Conservation (phyloP, 2,797 vertebrate genomes). For the Anguilla obscura region DNA sequence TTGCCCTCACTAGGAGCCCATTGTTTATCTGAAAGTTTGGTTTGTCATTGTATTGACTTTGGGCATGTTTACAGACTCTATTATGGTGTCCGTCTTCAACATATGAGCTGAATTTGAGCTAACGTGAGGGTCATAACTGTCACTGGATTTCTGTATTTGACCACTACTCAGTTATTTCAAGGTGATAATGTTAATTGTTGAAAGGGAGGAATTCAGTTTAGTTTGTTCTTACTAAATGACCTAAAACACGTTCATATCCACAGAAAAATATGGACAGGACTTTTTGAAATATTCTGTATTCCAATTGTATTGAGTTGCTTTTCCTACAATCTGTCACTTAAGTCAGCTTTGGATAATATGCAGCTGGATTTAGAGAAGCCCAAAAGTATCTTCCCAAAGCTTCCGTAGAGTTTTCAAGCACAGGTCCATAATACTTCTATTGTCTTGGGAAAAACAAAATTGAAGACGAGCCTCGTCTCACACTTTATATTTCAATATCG, state of each 20-base stretch:
- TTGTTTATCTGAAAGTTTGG: neutral
- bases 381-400: neutral
- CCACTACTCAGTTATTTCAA: neutral
- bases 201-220: neutral
- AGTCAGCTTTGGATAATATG: neutral
- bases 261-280: too few species aligned
- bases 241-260: neutral
- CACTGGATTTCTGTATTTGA: neutral
- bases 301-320: neutral
- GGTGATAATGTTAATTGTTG: neutral
- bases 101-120: neutral
- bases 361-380: neutral
- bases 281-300: neutral
- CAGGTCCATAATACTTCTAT: slow-evolving; percentile 5
- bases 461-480: neutral
- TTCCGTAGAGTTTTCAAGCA: neutral
- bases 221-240: neutral
- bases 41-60: neutral
- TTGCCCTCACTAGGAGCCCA: neutral
- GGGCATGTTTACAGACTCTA: neutral
- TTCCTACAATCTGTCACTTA: neutral
- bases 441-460: slow-evolving; percentile 21
- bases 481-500: slow-evolving; percentile 28
- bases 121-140: neutral
- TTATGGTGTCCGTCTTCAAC: neutral